A percentile compares a stretch with the other conserved stretches of the same genome.
Conservation (phyloP, 53 echinoderm and acorn worm species). For the Glandiceps talaboti region DNA sequence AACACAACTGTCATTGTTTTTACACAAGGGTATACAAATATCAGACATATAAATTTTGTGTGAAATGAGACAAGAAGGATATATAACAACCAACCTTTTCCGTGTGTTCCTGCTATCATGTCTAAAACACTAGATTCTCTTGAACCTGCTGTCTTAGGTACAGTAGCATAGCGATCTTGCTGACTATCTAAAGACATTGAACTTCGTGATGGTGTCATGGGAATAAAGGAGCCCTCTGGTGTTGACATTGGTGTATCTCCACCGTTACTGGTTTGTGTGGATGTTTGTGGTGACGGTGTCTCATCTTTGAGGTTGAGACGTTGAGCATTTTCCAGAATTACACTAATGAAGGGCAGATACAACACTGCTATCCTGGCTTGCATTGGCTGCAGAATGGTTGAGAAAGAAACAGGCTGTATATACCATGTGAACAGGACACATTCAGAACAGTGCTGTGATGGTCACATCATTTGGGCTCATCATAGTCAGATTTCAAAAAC, state of each 20-base stretch:
- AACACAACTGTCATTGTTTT: too few species aligned
- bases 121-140: constrained; percentile 84
- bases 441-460: too few species aligned
- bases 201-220: background rate
- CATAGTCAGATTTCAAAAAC: background rate
- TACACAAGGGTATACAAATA: too few species aligned
- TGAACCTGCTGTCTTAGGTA: background rate
- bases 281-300: constrained; percentile 38
- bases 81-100: background rate
- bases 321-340: constrained; percentile 85
- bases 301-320: constrained; percentile 48
- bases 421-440: too few species aligned
- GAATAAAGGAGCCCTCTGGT: background rate
- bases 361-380: constrained; percentile 75
- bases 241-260: background rate
- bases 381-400: constrained; percentile 72
- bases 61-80: too few species aligned
- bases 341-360: constrained; percentile 77
- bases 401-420: too few species aligned
- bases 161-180: background rate
- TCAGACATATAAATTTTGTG: too few species aligned
- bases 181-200: background rate
- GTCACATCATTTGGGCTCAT: background rate
- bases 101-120: constrained; percentile 92
- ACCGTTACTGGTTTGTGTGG: constrained; percentile 26